Evolutionary conservation across 2,888 invertebrate species (phyloP).

Genomic region (Amphipyra tragopoginis): DNA sequence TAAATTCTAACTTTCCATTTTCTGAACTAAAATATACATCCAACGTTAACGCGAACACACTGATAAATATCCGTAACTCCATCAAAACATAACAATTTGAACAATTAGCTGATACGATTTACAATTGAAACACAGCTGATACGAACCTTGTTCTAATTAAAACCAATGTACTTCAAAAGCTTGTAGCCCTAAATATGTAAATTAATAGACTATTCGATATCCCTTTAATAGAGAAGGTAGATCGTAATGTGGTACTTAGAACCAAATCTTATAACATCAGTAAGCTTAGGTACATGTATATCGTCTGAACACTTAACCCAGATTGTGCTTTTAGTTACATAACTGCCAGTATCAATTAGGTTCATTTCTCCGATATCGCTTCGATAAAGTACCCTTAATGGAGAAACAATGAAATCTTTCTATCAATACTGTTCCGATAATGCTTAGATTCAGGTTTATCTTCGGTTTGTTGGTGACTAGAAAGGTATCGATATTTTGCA

Average conservation of each 20-base stretch:
- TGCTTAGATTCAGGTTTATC: background rate
- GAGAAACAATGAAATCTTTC: conserved; percentile 2
- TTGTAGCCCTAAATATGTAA: conserved; percentile 13
- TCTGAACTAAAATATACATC: too few species aligned
- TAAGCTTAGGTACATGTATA: conserved; percentile 19
- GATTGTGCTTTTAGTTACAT: conserved; percentile 18
- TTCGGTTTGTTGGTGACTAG: too few species aligned
- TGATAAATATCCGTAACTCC: too few species aligned
- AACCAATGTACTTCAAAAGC: background rate
- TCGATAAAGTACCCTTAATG: conserved; percentile 12
- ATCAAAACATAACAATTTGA: too few species aligned
- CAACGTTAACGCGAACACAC: background rate
- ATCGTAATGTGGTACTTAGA: conserved; percentile 14
- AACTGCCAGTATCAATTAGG: conserved; percentile 28
- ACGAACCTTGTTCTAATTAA: background rate
- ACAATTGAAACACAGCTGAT: too few species aligned
- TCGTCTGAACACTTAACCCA: conserved; percentile 11
- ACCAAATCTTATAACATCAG: conserved; percentile 29
- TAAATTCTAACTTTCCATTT: too few species aligned
- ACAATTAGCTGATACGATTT: too few species aligned
- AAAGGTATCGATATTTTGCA: too few species aligned
- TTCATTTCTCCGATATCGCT: conserved; percentile 14
- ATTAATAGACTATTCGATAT: conserved; percentile 17
- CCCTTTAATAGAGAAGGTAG: conserved; percentile 7
- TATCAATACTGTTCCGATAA: background rate